Evolutionary conservation across 2,797 vertebrate genomes (phyloP), one percentile per base, ranked within the genome.

Genomic region (Gouania willdenowi): DNA sequence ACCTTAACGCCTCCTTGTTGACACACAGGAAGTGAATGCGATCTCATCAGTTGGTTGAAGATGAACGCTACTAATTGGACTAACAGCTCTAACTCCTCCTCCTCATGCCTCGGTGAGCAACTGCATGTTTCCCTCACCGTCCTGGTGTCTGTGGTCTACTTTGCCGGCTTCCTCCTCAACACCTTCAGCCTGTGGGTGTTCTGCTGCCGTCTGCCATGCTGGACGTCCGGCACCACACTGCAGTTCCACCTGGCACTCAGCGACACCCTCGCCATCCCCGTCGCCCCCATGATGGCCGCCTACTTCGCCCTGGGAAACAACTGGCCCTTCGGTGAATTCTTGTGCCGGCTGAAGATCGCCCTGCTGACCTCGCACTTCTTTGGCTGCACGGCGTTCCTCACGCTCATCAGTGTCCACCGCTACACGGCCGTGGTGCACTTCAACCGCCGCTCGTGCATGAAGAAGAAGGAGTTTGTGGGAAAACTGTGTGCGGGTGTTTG

Each of bases 241-340:
- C 90, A 89, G 77, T 88, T 90, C 69, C 80, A 86, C 56, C 63
- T 89, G 35, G 87, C 84, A 11, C 28, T 90, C 18, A 81, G 77
- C 1, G 88, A 89, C 1, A 30, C 72, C 29, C 60, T 88, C 2
- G 64, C 78, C 4, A 76, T 71, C 2, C 85, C 83, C 0, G 61
- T 79, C 15, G 68, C 72, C 6, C 84, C 84, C 0, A 32, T 90
- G 26, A 73, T 83, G 40, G 78, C 82, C 0, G 49, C 5, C 10
- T 73, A 81, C 48, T 82, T 88, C 9, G 72, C 49, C 34, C 49
- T 73, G 1, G 54, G 57, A 0, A 77, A 65, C 77, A 55, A 88
- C 39, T 75, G 72, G 67, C 37, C 48, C 1, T 89, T 87, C 8
- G 83, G 85, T 1, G 3, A 2, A 2, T 81, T 89, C 25, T 28